Conservation (phyloP, 1,140 invertebrate species). For the Drosophila rufa region DNA sequence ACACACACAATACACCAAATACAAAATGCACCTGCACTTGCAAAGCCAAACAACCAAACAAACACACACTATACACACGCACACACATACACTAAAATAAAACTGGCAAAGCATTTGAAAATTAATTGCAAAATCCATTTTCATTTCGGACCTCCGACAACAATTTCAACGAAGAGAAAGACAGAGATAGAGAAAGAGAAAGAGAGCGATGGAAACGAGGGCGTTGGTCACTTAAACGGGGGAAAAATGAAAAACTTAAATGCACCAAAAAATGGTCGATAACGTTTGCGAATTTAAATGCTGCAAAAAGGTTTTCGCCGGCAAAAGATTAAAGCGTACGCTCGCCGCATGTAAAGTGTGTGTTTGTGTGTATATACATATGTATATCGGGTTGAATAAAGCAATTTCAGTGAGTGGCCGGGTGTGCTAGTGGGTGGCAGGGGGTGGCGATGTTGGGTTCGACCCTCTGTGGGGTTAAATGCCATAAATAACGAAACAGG, state of each 20-base stretch:
- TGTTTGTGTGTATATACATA: neutral
- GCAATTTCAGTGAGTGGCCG: conserved; percentile 66
- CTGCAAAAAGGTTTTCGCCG: conserved; percentile 64
- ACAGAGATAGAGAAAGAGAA: conserved; percentile 4
- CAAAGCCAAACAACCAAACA: conserved; percentile 1
- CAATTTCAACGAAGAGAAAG: conserved; percentile 22
- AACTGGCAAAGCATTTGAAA: conserved; percentile 29
- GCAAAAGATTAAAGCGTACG: conserved; percentile 74
- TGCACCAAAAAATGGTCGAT: conserved; percentile 50
- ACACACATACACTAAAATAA: conserved; percentile 3
- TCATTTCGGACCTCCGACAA: conserved; percentile 59
- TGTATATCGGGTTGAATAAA: conserved; percentile 44
- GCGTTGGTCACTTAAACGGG: conserved; percentile 52
- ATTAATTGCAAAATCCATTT: conserved; percentile 46
- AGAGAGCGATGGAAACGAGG: conserved; percentile 8
- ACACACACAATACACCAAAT: conserved; percentile 9
- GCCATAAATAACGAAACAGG: conserved; percentile 79
- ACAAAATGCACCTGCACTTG: conserved; percentile 20
- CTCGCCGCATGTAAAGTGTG: conserved; percentile 16
- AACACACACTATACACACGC: neutral
- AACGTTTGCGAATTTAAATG: conserved; percentile 60
- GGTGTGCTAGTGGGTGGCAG: conserved; percentile 28
- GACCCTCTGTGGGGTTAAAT: conserved; percentile 65
- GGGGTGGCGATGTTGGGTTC: conserved; percentile 24
- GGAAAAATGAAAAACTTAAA: conserved; percentile 64